These are phyloP conservation scores for Cylindroiulus punctatus DNA, from an alignment of 2,888 invertebrate species.

Conservation along the genomic window DNA sequence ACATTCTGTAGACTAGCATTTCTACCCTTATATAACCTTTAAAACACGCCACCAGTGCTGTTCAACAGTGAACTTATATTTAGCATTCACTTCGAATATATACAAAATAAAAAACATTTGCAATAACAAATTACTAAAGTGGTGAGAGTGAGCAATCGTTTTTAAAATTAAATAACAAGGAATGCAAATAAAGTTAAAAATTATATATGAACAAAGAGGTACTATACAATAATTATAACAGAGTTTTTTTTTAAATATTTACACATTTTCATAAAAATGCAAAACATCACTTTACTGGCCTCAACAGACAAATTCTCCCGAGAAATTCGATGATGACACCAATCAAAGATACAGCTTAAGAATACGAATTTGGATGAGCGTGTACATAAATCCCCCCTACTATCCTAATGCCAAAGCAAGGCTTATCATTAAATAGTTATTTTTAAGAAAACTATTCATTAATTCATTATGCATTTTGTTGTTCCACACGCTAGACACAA, in stretches of 20 bases:
- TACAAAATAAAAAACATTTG: constrained; percentile 32
- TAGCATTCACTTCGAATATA: neutral
- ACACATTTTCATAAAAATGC: constrained; percentile 38
- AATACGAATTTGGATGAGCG: no score
- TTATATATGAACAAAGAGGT: constrained; percentile 9
- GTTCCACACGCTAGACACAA: no score
- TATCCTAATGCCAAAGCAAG: no score
- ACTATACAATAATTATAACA: constrained; percentile 39
- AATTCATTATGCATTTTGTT: no score
- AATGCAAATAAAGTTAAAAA: constrained; percentile 36
- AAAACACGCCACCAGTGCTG: constrained; percentile 24
- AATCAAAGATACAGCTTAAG: no score
- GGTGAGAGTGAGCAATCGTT: neutral
- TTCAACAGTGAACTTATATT: neutral
- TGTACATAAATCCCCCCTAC: no score
- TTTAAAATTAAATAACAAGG: constrained; percentile 43
- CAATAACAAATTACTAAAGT: neutral
- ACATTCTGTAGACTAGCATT: constrained; percentile 40
- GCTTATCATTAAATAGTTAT: no score
- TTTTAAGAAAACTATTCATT: no score
- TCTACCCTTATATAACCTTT: constrained; percentile 36
- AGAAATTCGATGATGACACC: neutral
- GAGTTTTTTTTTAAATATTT: neutral
- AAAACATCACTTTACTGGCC: constrained; percentile 39
- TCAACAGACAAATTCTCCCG: neutral